These are phyloP conservation scores for Heloderma charlesbogerti DNA, from an alignment of 2,113 vertebrate species.

Conservation along the genomic window DNA sequence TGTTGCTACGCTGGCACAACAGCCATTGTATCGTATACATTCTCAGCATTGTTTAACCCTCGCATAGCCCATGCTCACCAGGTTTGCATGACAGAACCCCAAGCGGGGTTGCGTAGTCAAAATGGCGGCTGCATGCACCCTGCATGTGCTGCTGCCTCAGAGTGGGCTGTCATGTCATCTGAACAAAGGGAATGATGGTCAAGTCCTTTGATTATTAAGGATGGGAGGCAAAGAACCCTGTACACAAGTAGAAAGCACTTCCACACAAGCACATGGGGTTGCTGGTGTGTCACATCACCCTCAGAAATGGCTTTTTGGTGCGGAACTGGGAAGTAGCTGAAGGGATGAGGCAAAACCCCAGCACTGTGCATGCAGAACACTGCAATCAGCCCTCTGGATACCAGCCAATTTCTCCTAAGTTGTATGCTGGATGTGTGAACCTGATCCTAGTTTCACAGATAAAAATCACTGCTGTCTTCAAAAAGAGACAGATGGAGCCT, in stretches of 20 bases:
- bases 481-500: not conserved
- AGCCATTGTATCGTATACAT: not conserved
- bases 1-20: not conserved
- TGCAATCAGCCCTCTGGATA: not conserved
- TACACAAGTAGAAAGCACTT: not conserved
- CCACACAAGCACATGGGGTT: not conserved
- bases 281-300: not conserved
- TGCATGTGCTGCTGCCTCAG: too few species aligned
- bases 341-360: not conserved
- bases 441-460: not conserved
- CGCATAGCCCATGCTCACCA: too few species aligned
- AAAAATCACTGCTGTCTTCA: not conserved
- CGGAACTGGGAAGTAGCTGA: not conserved
- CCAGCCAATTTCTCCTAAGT: not conserved
- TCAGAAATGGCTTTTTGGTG: not conserved
- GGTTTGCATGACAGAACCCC: too few species aligned
- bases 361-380: not conserved
- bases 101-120: too few species aligned
- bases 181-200: not conserved
- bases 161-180: too few species aligned
- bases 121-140: too few species aligned
- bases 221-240: not conserved
- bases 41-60: not conserved
- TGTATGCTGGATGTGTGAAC: not conserved
- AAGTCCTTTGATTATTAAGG: not conserved